Conservation (phyloP, 2,113 vertebrate genomes). For the Neogale vison region DNA sequence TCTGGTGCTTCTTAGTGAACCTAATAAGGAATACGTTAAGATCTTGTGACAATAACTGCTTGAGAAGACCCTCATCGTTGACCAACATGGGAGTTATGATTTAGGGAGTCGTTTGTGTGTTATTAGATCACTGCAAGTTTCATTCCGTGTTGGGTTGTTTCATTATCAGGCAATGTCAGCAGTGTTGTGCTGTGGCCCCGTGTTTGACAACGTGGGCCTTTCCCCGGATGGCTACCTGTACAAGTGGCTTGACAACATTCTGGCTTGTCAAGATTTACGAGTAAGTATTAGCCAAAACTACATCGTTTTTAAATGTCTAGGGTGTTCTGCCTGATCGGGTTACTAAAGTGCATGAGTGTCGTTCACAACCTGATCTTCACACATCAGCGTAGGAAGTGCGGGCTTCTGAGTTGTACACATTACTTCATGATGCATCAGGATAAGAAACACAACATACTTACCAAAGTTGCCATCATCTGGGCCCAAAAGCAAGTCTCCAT, state of each 20-base stretch:
- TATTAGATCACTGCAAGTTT: neutral
- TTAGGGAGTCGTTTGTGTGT: neutral
- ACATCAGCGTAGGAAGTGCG: neutral
- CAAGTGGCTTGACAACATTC: constrained; percentile 99
- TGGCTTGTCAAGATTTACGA: constrained; percentile 96
- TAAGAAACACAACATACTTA: neutral
- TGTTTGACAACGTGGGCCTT: constrained; percentile 98
- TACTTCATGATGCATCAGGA: neutral
- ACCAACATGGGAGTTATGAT: neutral
- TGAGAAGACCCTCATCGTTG: neutral
- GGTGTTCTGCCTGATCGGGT: neutral
- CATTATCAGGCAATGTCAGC: constrained; percentile 95
- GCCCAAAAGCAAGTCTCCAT: neutral
- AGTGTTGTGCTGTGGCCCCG: constrained; percentile 97
- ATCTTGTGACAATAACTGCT: neutral
- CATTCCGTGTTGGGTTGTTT: neutral
- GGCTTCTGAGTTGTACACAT: neutral
- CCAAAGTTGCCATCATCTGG: neutral
- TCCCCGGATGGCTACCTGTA: constrained; percentile 98
- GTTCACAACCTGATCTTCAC: neutral
- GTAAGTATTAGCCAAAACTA: constrained; percentile 84
- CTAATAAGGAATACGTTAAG: constrained; percentile 5
- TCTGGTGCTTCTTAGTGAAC: neutral
- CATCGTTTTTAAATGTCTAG: neutral
- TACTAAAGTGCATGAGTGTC: neutral